These are phyloP conservation scores for Lemur catta DNA, from an alignment of 2,797 vertebrate genomes.

Conservation along the genomic window DNA sequence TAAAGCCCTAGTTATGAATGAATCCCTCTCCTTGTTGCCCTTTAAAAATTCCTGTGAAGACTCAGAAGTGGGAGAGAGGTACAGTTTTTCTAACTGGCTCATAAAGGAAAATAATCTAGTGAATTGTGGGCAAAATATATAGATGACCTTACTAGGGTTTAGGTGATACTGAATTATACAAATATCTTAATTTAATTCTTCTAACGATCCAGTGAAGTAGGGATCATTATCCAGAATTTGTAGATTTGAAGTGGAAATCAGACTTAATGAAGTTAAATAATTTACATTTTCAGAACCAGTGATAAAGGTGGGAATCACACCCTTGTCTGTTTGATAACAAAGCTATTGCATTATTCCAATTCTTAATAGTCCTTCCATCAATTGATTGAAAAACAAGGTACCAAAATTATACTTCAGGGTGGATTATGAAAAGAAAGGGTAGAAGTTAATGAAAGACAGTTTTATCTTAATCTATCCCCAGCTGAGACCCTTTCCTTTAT, in stretches of 20 bases:
- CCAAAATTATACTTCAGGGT: background rate
- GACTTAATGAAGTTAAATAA: background rate
- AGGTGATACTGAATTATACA: background rate
- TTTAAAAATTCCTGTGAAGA: background rate
- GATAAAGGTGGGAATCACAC: background rate
- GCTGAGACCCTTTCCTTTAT: background rate
- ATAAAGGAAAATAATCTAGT: background rate
- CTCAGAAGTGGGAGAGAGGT: background rate
- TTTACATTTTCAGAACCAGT: background rate
- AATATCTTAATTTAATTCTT: background rate
- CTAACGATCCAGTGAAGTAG: background rate
- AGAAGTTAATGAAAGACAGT: background rate
- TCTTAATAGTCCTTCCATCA: background rate
- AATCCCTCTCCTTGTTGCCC: background rate
- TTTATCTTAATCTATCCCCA: slow-evolving; percentile 7
- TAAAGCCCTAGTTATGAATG: background rate
- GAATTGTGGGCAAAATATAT: background rate
- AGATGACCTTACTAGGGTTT: background rate
- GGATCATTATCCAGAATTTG: background rate
- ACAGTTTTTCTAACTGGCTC: background rate
- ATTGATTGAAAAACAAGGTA: background rate
- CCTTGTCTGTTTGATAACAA: background rate
- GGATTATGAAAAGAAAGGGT: background rate
- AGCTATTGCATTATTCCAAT: background rate
- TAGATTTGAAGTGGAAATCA: background rate